phyloP scores from a whole-genome alignment of 2,888 invertebrate species.

The Mamestra brassicae region DNA sequence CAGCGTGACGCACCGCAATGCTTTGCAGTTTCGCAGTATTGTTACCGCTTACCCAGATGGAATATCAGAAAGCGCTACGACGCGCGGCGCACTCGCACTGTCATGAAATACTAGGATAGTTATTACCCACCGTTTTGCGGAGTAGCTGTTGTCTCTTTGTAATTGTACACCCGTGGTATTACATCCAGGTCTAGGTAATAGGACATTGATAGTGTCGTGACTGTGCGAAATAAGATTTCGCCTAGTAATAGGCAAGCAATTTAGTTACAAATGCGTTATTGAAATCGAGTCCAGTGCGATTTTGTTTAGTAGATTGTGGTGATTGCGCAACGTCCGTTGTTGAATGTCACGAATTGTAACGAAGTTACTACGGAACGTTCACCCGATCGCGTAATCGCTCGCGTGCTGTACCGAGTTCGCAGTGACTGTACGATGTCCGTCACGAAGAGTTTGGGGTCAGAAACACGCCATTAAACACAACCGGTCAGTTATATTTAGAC shows the following conservation, averaged over 20 bases:
- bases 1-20: constrained; percentile 71
- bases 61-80: constrained; percentile 74
- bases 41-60: constrained; percentile 67
- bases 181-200: constrained; percentile 78
- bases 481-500: constrained; percentile 75
- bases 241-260: constrained; percentile 74
- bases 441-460: constrained; percentile 83
- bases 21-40: constrained; percentile 69
- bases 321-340: constrained; percentile 75
- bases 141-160: constrained; percentile 76
- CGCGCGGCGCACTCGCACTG: constrained; percentile 45
- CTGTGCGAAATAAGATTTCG: constrained; percentile 77
- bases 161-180: constrained; percentile 76
- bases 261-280: constrained; percentile 72
- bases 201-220: constrained; percentile 79
- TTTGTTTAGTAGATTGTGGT: constrained; percentile 72
- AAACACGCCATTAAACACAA: constrained; percentile 78
- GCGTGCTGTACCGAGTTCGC: constrained; percentile 74
- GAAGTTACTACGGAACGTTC: constrained; percentile 78
- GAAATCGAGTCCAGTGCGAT: constrained; percentile 73
- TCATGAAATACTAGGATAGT: constrained; percentile 72
- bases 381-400: constrained; percentile 79
- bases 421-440: constrained; percentile 76
- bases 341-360: constrained; percentile 81
- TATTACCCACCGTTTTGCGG: constrained; percentile 74